Conservation (phyloP, 2,113 vertebrate species). For the Arvicanthis niloticus region DNA sequence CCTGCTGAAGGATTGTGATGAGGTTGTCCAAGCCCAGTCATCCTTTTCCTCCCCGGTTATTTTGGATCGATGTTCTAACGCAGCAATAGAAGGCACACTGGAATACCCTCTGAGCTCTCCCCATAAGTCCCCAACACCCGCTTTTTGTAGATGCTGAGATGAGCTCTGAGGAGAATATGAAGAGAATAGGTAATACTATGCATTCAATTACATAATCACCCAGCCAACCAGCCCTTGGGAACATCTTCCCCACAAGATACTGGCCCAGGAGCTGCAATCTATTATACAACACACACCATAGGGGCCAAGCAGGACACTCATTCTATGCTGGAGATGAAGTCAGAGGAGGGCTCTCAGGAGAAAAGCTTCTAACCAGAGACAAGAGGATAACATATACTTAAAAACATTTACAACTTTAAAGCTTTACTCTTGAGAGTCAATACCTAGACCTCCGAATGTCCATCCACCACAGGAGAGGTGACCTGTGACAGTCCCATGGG, state of each 20-base stretch:
- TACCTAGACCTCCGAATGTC: neutral
- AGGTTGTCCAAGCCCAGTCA: neutral
- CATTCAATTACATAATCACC: neutral
- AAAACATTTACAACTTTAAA: neutral
- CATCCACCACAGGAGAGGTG: neutral
- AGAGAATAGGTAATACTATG: neutral
- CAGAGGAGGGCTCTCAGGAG: neutral
- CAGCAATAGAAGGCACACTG: neutral
- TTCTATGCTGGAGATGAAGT: neutral
- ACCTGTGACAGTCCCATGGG: neutral
- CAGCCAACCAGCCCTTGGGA: neutral
- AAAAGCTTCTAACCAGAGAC: neutral
- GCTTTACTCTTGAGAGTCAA: neutral
- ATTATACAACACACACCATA: neutral
- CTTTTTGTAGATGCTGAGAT: neutral
- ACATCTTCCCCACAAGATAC: neutral
- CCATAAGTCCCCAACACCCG: neutral
- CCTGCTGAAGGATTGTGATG: neutral
- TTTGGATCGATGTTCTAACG: neutral
- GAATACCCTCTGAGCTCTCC: neutral
- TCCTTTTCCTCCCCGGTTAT: neutral
- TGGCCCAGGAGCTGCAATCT: neutral
- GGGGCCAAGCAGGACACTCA: neutral
- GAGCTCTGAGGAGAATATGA: neutral
- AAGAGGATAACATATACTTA: neutral